Evolutionary conservation across 2,797 vertebrate genomes (phyloP).

Genomic region (Crypturellus tataupa): DNA sequence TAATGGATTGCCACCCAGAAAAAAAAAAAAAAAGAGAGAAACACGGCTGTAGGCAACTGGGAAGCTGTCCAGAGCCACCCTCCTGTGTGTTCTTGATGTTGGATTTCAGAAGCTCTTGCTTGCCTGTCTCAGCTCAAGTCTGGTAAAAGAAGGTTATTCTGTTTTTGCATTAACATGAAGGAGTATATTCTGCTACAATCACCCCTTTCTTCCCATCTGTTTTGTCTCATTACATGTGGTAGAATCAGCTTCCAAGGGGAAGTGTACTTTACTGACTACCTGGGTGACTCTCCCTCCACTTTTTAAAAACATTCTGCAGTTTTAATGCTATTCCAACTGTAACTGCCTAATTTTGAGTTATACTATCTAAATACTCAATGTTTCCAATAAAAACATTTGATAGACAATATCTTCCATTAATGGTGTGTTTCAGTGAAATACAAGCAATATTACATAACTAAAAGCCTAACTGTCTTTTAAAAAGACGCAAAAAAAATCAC

Average conservation of each 20-base stretch:
- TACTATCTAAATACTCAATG: background rate
- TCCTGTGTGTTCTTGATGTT: slow-evolving; percentile 46
- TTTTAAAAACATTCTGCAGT: background rate
- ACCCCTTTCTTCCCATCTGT: background rate
- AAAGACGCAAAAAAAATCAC: background rate
- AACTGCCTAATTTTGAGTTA: background rate
- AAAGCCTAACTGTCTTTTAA: background rate
- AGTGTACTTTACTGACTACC: background rate
- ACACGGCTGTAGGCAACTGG: slow-evolving; percentile 57
- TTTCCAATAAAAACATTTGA: background rate
- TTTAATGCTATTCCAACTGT: background rate
- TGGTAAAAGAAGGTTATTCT: slow-evolving; percentile 19
- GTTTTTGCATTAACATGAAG: slow-evolving; percentile 35
- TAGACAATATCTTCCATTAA: background rate
- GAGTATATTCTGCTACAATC: slow-evolving; percentile 7
- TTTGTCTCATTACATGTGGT: background rate
- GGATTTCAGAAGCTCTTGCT: background rate
- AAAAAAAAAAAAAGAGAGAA: background rate
- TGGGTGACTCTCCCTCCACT: background rate
- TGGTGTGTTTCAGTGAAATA: background rate
- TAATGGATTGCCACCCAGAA: slow-evolving; percentile 53
- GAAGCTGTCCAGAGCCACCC: slow-evolving; percentile 43
- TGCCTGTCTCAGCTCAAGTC: slow-evolving; percentile 40
- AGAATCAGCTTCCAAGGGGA: slow-evolving; percentile 2
- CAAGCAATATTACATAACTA: background rate